Percentiles rank a stretch among this genome's conserved stretches.
Conservation (phyloP, 2,113 vertebrate species). For the Vulpes ferrilata region DNA sequence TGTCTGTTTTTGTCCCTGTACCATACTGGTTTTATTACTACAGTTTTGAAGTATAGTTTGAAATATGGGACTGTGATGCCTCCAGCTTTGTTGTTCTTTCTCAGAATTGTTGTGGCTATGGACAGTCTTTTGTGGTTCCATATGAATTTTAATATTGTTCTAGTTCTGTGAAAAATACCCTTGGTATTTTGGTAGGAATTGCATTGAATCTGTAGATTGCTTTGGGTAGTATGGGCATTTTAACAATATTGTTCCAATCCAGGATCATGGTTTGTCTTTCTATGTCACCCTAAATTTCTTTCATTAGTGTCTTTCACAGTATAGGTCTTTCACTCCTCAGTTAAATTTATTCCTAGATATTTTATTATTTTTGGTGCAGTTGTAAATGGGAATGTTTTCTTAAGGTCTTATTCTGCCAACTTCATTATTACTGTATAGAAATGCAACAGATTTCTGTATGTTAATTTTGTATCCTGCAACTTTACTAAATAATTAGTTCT, state of each 20-base stretch:
- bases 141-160: neutral
- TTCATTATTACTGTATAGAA: neutral
- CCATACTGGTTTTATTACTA: neutral
- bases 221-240: neutral
- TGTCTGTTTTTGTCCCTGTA: neutral
- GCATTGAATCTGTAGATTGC: neutral
- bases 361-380: neutral
- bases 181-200: neutral
- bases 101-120: neutral
- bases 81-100: neutral
- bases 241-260: neutral
- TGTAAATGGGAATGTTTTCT: neutral
- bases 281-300: neutral
- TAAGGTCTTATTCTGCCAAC: neutral
- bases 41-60: neutral
- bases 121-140: neutral
- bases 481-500: neutral
- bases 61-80: neutral
- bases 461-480: neutral
- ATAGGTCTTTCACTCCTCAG: neutral
- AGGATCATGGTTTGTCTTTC: neutral
- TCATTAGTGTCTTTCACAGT: neutral
- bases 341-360: neutral
- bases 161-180: neutral
- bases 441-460: neutral